phyloP scores from a whole-genome alignment of 2,797 vertebrate genomes.

The Sternarchorhynchus goeldii region DNA sequence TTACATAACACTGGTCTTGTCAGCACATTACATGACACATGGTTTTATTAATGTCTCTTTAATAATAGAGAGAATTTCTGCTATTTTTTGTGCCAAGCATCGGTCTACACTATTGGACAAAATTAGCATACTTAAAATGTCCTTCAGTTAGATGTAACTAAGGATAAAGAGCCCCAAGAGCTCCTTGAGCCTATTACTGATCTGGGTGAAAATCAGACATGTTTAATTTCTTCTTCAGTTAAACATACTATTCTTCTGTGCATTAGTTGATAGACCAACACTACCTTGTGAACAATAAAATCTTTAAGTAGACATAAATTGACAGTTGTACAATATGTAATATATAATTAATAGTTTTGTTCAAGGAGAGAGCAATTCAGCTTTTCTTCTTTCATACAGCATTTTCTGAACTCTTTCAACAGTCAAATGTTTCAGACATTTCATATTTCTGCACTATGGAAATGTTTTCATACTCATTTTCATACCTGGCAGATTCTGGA shows the following conservation, averaged over 20 bases:
- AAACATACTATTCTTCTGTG: too few relatives aligned
- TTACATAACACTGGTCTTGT: not conserved
- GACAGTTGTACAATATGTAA: too few relatives aligned
- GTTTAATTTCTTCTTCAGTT: too few relatives aligned
- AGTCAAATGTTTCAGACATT: constrained; percentile 2
- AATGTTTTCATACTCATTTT: not conserved
- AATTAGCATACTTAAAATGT: not conserved
- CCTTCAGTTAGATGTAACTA: not conserved
- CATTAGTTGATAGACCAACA: not conserved
- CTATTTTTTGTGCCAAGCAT: too few relatives aligned
- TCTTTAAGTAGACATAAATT: not conserved
- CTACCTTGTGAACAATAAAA: not conserved
- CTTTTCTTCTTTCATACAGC: not conserved
- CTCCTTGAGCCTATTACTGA: not conserved
- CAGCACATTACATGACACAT: not conserved
- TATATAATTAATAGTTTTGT: too few relatives aligned
- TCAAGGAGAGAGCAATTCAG: not conserved
- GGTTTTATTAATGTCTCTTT: not conserved
- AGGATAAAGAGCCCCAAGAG: not conserved
- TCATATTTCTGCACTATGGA: too few relatives aligned
- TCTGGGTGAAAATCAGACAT: not conserved
- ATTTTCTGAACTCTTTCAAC: not conserved
- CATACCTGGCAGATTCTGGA: constrained; percentile 38
- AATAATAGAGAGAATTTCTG: not conserved
- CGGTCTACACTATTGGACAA: not conserved